These are phyloP conservation scores for Micrasema minimum DNA, from an alignment of 1,140 invertebrate species.

Conservation along the genomic window DNA sequence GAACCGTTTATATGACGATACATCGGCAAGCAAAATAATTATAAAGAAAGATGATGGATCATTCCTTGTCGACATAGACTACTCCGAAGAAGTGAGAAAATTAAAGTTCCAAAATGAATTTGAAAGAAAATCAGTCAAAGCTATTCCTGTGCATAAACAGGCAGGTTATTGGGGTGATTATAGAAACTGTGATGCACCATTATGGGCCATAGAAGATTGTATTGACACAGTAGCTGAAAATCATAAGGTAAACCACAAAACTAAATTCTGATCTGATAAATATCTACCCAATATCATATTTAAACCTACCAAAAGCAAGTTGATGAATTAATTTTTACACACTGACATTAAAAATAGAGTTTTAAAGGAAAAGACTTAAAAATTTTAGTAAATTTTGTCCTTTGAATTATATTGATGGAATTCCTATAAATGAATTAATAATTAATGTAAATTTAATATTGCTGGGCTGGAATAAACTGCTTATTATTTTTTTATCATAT, in stretches of 20 bases:
- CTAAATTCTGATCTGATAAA: too few relatives aligned
- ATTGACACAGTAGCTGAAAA: conserved; percentile 67
- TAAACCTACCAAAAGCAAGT: too few relatives aligned
- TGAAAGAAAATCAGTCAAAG: conserved; percentile 32
- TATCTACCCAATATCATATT: too few relatives aligned
- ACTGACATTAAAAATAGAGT: too few relatives aligned
- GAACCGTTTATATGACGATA: conserved; percentile 37
- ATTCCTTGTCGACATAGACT: conserved; percentile 56
- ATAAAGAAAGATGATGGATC: conserved; percentile 47
- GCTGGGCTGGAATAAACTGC: too few relatives aligned
- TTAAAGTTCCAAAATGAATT: conserved; percentile 38
- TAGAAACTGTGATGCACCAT: conserved; percentile 78
- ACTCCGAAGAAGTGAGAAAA: conserved; percentile 45
- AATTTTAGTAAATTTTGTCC: too few relatives aligned
- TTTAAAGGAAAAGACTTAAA: too few relatives aligned
- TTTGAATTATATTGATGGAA: too few relatives aligned
- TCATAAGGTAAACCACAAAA: conserved; percentile 68
- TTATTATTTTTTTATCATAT: too few relatives aligned
- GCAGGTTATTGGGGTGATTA: conserved; percentile 86
- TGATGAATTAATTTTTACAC: too few relatives aligned
- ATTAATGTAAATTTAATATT: too few relatives aligned
- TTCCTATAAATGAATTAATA: too few relatives aligned
- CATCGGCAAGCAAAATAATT: conserved; percentile 25
- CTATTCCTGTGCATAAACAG: conserved; percentile 55
- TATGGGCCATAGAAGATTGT: conserved; percentile 72